These are phyloP conservation scores for Pelodiscus sinensis DNA, from an alignment of 2,113 vertebrate species.

Conservation along the genomic window DNA sequence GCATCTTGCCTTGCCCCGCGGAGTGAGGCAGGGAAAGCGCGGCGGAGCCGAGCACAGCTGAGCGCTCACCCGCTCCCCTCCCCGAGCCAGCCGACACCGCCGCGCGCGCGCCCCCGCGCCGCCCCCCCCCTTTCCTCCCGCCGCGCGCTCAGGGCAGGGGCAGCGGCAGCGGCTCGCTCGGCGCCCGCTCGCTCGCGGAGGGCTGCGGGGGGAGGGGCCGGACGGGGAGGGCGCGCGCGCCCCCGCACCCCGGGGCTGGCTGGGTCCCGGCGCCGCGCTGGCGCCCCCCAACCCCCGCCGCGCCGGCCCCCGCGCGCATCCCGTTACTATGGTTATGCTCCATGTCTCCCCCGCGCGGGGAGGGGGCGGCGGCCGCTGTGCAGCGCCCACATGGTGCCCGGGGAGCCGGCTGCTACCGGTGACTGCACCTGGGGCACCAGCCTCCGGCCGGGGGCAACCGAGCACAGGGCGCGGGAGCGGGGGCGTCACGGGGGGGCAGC, in stretches of 20 bases:
- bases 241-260: not conserved
- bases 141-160: not conserved
- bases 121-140: not conserved
- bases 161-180: not conserved
- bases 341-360: conserved; percentile 48
- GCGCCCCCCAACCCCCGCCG: conserved; percentile 11
- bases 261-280: conserved; percentile 23
- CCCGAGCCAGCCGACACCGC: conserved; percentile 32
- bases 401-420: not conserved
- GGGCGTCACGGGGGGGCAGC: not conserved
- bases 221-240: not conserved
- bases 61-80: conserved; percentile 22
- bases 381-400: conserved; percentile 14
- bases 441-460: not conserved
- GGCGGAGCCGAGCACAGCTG: conserved; percentile 44
- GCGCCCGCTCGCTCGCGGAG: not conserved
- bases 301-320: conserved; percentile 45
- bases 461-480: not conserved
- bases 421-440: not conserved
- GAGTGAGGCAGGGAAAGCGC: conserved; percentile 44
- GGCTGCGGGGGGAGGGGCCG: not conserved
- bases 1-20: conserved; percentile 53
- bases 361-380: conserved; percentile 20
- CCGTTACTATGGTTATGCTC: conserved; percentile 79
- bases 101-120: conserved; percentile 12